A percentile compares a stretch with the other conserved stretches of the same genome.
Conservation (phyloP, 2,888 invertebrate species). For the Nemoura dubitans region DNA sequence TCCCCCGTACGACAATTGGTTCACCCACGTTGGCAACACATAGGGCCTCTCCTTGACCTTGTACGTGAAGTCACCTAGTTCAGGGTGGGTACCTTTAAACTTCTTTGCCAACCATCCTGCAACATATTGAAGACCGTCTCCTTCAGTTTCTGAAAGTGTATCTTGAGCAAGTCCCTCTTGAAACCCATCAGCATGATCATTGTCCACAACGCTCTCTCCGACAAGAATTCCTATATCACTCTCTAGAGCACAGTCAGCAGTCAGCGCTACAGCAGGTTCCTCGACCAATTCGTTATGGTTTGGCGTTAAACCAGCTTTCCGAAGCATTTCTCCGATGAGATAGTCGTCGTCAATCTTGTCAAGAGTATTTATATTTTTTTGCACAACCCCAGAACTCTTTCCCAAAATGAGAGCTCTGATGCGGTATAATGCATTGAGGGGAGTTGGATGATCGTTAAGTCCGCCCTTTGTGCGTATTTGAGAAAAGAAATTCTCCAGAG, state of each 20-base stretch:
- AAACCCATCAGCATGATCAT: background rate
- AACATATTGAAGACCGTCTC: conserved; percentile 48
- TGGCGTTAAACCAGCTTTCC: conserved; percentile 4
- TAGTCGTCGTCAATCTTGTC: conserved; percentile 45
- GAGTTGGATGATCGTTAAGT: conserved; percentile 52
- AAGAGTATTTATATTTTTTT: conserved; percentile 42
- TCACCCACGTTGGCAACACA: conserved; percentile 49
- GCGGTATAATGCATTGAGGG: conserved; percentile 51
- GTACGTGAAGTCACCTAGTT: conserved; percentile 48
- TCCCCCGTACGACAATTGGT: conserved; percentile 50
- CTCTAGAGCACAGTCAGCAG: too few relatives aligned
- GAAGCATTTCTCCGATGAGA: conserved; percentile 47
- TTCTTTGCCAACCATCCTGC: conserved; percentile 51
- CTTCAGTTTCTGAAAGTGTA: conserved; percentile 29
- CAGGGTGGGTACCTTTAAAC: conserved; percentile 44
- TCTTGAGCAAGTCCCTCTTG: too few relatives aligned
- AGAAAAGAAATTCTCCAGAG: conserved; percentile 51
- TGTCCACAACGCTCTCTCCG: background rate
- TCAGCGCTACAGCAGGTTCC: background rate
- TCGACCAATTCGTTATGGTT: background rate
- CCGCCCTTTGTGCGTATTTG: conserved; percentile 52
- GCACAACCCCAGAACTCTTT: conserved; percentile 49
- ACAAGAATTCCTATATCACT: background rate
- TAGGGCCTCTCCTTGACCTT: background rate
- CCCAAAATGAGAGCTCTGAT: conserved; percentile 52